phyloP scores from a whole-genome alignment of 2,888 invertebrate species.

The Nomada fucata region DNA sequence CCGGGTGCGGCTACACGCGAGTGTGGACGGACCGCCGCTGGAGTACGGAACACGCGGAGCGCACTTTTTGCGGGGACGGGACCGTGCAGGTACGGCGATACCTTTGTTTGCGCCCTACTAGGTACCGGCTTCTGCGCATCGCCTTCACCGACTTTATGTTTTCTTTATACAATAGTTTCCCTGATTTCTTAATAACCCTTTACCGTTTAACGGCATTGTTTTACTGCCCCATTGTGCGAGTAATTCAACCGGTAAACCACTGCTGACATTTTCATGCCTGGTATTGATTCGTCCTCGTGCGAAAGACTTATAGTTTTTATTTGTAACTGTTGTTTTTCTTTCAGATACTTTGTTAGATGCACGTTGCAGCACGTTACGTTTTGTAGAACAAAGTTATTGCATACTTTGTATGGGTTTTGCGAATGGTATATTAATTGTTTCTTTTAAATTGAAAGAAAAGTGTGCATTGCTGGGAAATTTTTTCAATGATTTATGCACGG shows the following conservation, averaged over 20 bases:
- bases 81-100: conserved; percentile 48
- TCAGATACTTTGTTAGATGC: neutral
- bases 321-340: neutral
- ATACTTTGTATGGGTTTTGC: neutral
- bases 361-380: neutral
- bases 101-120: conserved; percentile 30
- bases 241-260: neutral
- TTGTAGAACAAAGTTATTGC: neutral
- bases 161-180: neutral
- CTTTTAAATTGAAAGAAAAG: neutral
- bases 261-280: neutral
- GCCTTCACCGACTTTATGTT: conserved; percentile 23
- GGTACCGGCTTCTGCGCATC: conserved; percentile 59
- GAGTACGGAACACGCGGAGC: conserved; percentile 73
- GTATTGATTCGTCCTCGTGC: conserved; percentile 8
- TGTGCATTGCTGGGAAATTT: neutral
- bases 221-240: neutral
- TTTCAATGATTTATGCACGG: conserved; percentile 19
- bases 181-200: neutral
- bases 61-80: conserved; percentile 70
- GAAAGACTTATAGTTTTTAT: neutral
- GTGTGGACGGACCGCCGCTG: conserved; percentile 68
- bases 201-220: neutral
- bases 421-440: neutral
- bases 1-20: conserved; percentile 73